Conservation (phyloP, 1,140 invertebrate species). For the Delia radicum region DNA sequence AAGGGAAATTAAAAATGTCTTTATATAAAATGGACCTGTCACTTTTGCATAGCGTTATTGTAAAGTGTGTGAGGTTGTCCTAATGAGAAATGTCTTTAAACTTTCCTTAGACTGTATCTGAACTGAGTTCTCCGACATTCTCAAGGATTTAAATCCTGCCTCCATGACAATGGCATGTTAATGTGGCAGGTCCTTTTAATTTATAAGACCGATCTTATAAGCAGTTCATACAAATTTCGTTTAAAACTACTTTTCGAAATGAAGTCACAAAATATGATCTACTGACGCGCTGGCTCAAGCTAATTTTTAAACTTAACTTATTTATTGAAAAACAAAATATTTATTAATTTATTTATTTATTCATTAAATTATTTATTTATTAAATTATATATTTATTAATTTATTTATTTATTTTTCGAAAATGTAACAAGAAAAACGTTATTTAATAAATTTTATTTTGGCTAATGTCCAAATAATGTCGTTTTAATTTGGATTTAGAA, state of each 20-base stretch:
- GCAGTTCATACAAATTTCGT: not conserved
- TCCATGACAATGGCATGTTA: too few relatives aligned
- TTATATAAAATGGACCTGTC: too few relatives aligned
- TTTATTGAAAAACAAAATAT: slow-evolving; percentile 7
- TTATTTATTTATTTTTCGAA: slow-evolving; percentile 2
- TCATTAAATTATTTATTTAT: slow-evolving; percentile 27
- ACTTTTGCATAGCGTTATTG: too few relatives aligned
- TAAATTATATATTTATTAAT: slow-evolving; percentile 20
- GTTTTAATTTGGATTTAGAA: too few relatives aligned
- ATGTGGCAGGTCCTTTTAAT: not conserved
- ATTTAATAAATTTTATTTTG: not conserved
- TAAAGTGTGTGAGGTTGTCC: too few relatives aligned
- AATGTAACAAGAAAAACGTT: not conserved
- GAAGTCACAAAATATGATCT: too few relatives aligned
- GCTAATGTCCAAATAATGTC: not conserved
- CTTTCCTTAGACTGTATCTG: too few relatives aligned
- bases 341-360: slow-evolving; percentile 4
- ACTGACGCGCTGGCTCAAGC: not conserved
- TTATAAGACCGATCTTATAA: not conserved
- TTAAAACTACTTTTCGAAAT: too few relatives aligned
- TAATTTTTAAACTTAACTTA: not conserved
- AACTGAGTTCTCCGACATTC: too few relatives aligned
- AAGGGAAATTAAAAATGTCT: too few relatives aligned
- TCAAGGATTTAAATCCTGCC: too few relatives aligned
- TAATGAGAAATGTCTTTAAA: too few relatives aligned